Base-by-base conservation (phyloP, 2,113 vertebrate species). In the Gnathonemus longibarbis region DNA sequence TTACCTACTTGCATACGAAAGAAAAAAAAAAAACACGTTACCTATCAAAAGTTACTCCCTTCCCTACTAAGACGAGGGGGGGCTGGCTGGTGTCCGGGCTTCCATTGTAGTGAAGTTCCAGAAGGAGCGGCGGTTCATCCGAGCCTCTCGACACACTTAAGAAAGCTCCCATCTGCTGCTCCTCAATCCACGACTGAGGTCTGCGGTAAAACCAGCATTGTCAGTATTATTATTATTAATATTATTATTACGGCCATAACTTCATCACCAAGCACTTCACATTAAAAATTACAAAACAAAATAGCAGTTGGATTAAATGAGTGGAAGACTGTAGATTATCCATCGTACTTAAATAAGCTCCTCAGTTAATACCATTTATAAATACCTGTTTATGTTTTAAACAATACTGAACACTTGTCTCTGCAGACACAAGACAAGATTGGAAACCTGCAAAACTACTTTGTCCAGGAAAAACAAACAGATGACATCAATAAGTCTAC, bases 41-140 rank as follows among this genome's bases (percentile, higher is more conserved):
- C 98, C 97, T 99, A 94, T 99, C 98, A 92, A 99, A 99, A 0
- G 98, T 99, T 90, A 99, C 95, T 91, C 98, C 98, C 94, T 99
- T 99, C 80, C 98, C 98, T 27, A 99, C 98, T 11, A 99, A 95
- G 39, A 99, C 96, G 89, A 99, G 88, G 0, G 98, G 98, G 0
- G 94, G 92, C 42, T 97, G 96, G 1, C 83, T 92, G 10, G 94
- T 49, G 42, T 96, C 91, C 3, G 94, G 91, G 89, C 93, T 95
- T 39, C 98, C 98, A 0, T 85, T 95, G 95, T 99, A 99, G 92
- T 98, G 98, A 24, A 99, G 92, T 93, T 99, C 98, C 94, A 99
- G 92, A 92, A 99, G 98, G 91, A 99, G 92, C 6, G 98, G 98
- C n/a, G 97, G 96, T 91, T 99, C 98, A 2, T 97, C 97, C 0